A percentile compares a stretch with the other conserved stretches of the same genome.
These are phyloP conservation scores for Leiothrix lutea DNA, from an alignment of 2,113 vertebrate genomes.

Conservation along the genomic window DNA sequence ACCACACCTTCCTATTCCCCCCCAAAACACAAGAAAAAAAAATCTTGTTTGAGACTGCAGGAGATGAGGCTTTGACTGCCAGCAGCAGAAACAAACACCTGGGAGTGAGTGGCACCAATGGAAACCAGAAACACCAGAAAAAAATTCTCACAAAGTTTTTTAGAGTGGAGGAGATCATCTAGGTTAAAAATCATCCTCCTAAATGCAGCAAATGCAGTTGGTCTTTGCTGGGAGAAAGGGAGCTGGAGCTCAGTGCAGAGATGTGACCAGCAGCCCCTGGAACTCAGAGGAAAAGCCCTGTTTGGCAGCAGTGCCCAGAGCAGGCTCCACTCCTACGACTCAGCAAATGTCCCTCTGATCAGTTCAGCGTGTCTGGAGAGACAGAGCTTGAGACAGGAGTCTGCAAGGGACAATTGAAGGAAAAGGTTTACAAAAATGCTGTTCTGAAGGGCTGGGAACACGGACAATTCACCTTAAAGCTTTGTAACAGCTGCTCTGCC, in stretches of 20 bases:
- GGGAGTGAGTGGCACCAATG: neutral
- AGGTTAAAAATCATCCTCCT: neutral
- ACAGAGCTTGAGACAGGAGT: neutral
- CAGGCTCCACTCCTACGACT: neutral
- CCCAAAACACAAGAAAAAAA: neutral
- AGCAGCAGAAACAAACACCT: neutral
- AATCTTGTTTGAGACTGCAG: neutral
- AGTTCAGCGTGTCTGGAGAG: neutral
- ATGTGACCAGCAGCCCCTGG: neutral
- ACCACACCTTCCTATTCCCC: neutral
- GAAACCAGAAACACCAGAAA: neutral
- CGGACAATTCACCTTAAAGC: neutral
- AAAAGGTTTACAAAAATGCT: neutral
- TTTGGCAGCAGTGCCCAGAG: neutral
- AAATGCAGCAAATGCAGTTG: neutral
- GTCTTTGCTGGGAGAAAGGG: neutral
- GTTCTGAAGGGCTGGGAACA: neutral
- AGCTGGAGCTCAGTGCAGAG: neutral
- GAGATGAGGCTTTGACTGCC: neutral
- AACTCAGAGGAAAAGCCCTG: neutral
- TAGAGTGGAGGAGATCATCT: neutral
- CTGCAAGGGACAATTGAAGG: neutral
- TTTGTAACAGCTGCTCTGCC: neutral
- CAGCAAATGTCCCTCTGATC: rapidly evolving
- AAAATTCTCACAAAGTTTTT: neutral